Conservation (phyloP, 2,888 invertebrate genomes). For the Phrixothrix hirtus region DNA sequence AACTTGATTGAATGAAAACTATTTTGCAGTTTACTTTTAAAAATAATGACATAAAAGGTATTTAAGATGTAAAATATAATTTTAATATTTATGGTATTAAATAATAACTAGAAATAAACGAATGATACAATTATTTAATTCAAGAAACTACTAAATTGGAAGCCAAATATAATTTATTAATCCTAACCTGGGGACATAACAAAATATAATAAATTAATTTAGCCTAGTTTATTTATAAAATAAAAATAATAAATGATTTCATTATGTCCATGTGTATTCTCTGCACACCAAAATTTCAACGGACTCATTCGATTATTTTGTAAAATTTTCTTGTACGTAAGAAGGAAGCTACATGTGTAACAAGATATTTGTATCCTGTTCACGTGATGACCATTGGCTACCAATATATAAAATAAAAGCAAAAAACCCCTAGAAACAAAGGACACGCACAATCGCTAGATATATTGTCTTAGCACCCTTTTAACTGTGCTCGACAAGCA, state of each 20-base stretch:
- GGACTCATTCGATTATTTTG: conserved; percentile 1
- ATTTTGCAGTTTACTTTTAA: no score
- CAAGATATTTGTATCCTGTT: conserved; percentile 14
- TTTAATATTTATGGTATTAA: no score
- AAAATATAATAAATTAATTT: neutral
- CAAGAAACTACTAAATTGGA: no score
- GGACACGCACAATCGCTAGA: conserved; percentile 23
- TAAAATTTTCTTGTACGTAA: conserved; percentile 2
- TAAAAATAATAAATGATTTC: neutral
- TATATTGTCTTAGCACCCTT: conserved; percentile 36
- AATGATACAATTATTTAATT: no score
- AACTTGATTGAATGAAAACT: no score
- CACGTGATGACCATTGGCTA: conserved; percentile 17
- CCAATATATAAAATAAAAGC: conserved; percentile 27
- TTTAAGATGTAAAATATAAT: no score
- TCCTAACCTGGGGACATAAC: neutral
- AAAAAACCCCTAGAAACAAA: conserved; percentile 20
- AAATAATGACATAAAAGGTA: no score
- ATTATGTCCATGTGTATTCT: neutral
- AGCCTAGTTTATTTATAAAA: neutral
- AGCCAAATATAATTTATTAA: no score
- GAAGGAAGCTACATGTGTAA: neutral
- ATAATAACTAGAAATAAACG: no score
- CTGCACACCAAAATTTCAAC: conserved; percentile 1
- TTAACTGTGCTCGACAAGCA: conserved; percentile 34